Base-by-base conservation (phyloP, 2,888 invertebrate species). In the Trileptium ribeirensis region DNA sequence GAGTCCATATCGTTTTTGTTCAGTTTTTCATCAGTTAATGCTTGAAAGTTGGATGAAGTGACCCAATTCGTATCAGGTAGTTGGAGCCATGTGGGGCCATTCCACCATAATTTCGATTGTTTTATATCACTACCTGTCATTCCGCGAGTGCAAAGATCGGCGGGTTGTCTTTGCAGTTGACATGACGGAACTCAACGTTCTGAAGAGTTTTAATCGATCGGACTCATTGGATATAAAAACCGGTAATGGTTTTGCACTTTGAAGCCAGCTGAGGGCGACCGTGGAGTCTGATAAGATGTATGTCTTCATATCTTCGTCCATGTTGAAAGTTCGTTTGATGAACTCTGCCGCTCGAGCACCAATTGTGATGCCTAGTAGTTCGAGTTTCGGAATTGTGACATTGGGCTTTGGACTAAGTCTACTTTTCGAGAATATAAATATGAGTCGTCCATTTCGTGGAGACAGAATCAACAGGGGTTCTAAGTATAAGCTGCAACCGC, bases 111-210 rank as follows among this genome's bases (percentile, higher is more conserved):
- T 1, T 74, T 24, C n/a, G 75, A 36, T 0, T 79, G 37, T 3
- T 74, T 15, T 15, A 85, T 77, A 34, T 83, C 81, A 0, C 40
- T 33, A 0, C 82, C 80, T 19, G 81, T 33, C 24, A 51, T 83
- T 0, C 19, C 86, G 86, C 75, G 85, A 37, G 15, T 85, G 1
- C 84, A 83, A 8, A 83, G 79, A 81, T 87, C 87, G 1, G 87
- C 87, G n/a, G n/a, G n/a, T n/a, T n/a, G n/a, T n/a, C n/a, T n/a
- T n/a, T n/a, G n/a, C n/a, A n/a, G n/a, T n/a, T n/a, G n/a, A n/a
- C n/a, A n/a, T n/a, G n/a, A n/a, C n/a, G n/a, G n/a, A n/a, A n/a
- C n/a, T n/a, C n/a, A n/a, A n/a, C n/a, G n/a, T n/a, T n/a, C n/a
- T n/a, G n/a, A n/a, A n/a, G n/a, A n/a, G n/a, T n/a, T n/a, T n/a